Percentiles rank a stretch among this genome's conserved stretches.
These are phyloP conservation scores for Nomada fabriciana DNA, from an alignment of 2,888 invertebrate genomes.

Conservation along the genomic window DNA sequence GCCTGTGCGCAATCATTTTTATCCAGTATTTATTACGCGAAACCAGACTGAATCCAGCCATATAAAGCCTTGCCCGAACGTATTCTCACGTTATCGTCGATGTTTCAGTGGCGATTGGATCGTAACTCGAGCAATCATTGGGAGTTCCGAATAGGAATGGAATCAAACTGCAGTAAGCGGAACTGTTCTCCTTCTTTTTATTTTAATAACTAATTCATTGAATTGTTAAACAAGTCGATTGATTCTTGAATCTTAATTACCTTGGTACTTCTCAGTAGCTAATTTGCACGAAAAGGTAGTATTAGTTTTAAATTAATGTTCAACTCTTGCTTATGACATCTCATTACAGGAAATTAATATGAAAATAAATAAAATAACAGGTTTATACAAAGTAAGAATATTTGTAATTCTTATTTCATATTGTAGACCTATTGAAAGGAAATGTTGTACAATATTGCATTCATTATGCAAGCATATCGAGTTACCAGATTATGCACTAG, in stretches of 20 bases:
- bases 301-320: no score
- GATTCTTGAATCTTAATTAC: not conserved
- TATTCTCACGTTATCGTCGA: not conserved
- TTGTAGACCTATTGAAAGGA: conserved; percentile 3
- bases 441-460: conserved; percentile 8
- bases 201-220: no score
- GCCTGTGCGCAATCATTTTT: conserved; percentile 40
- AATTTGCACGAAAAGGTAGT: no score
- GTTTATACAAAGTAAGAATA: not conserved
- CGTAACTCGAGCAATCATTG: conserved; percentile 5
- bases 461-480: conserved; percentile 31
- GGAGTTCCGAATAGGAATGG: not conserved
- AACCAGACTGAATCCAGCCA: conserved; percentile 11
- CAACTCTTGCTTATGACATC: no score
- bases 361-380: no score
- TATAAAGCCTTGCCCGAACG: not conserved
- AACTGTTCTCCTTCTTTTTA: not conserved
- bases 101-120: conserved; percentile 5
- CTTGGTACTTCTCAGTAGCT: no score
- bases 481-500: conserved; percentile 9
- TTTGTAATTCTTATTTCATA: not conserved
- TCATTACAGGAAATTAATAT: no score
- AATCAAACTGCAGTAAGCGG: conserved; percentile 1
- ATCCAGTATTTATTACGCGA: conserved; percentile 32
- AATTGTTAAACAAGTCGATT: not conserved